Evolutionary conservation across 1,140 invertebrate genomes (phyloP).

Genomic region (Solen grandis): DNA sequence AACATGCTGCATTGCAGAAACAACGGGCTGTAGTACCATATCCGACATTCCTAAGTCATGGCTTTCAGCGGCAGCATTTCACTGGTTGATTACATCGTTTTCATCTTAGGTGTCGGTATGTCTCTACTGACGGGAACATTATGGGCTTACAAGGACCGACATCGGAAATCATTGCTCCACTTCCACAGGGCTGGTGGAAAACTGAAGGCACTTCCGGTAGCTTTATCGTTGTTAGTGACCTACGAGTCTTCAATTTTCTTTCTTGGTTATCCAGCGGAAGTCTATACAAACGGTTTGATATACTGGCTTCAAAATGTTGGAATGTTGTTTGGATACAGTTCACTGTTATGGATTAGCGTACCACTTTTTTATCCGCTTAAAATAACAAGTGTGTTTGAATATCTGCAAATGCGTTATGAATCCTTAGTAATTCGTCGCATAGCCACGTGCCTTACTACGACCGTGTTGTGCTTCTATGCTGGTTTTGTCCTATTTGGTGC

Average conservation of each 20-base stretch:
- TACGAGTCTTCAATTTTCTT: too few relatives aligned
- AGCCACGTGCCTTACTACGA: slow-evolving; percentile 7
- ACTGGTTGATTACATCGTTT: too few relatives aligned
- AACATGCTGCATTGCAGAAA: too few relatives aligned
- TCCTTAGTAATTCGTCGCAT: slow-evolving; percentile 7
- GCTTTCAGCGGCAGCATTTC: too few relatives aligned
- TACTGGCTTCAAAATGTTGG: slow-evolving; percentile 20
- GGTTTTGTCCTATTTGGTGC: slow-evolving; percentile 21
- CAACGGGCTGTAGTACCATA: too few relatives aligned
- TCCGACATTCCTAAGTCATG: too few relatives aligned
- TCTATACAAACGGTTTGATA: slow-evolving; percentile 1
- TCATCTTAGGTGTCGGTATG: too few relatives aligned
- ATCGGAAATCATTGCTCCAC: too few relatives aligned
- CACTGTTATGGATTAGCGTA: slow-evolving; percentile 30
- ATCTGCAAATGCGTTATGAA: slow-evolving; percentile 28
- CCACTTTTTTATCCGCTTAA: slow-evolving; percentile 31
- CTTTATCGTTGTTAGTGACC: slow-evolving; percentile 27
- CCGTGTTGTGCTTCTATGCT: slow-evolving; percentile 6
- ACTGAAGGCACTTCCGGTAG: slow-evolving; percentile 25
- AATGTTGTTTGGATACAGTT: slow-evolving; percentile 1
- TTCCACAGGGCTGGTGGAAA: slow-evolving; percentile 36
- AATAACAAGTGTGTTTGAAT: slow-evolving; percentile 38
- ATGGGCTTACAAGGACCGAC: slow-evolving; percentile 1
- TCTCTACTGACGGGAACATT: not conserved
- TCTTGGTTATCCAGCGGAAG: too few relatives aligned